Evolutionary conservation across 1,140 invertebrate species (phyloP), one percentile per base, ranked within the genome.

Genomic region (Episyrphus balteatus): DNA sequence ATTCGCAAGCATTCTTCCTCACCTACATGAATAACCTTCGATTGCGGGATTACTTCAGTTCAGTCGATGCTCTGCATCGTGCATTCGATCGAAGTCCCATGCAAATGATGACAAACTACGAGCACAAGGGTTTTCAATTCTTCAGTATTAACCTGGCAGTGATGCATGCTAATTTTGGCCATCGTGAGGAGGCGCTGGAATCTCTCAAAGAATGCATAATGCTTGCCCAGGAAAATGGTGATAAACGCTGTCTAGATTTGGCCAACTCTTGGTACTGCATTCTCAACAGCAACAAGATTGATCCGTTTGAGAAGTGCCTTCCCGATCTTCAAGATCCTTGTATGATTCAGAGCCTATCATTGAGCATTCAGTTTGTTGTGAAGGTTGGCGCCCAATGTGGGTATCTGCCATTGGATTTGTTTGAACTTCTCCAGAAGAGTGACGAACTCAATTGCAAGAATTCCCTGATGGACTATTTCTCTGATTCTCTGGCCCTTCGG

Each of bases 1-100:
- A 86, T 62, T 80, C 86, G 11, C 88, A 91, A 72, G 83, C 87
- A 81, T 88, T 94, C 75, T 94, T 88, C 62, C 71, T 96, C 26
- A 89, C 85, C 57, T 96, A 91, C 62, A 70, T 95, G 54, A 95
- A 94, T 68, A 90, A 83, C 58, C 66, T 94, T 36, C 72, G 91
- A 26, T 79, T 90, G 5, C 85, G 85, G 58, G 92, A 95, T 66
- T 89, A 88, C 63, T 86, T 84, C 59, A 88, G 86, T 2, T 84
- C 90, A 0, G 64, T 90, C 46, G 81, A 88, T 54, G 86, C 84
- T 52, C 70, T 94, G 1, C 86, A 88, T 70, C 83, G 90, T 55
- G 88, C 85, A 59, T 88, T 92, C 61, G 88, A 92, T 65, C 77
- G 86, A 48, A 78, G 78, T 42, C 74, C 77, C 5, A 72, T 57